Evolutionary conservation across 1,140 invertebrate genomes (phyloP), one percentile per base, ranked within the genome.

Genomic region (Octopus sinensis): DNA sequence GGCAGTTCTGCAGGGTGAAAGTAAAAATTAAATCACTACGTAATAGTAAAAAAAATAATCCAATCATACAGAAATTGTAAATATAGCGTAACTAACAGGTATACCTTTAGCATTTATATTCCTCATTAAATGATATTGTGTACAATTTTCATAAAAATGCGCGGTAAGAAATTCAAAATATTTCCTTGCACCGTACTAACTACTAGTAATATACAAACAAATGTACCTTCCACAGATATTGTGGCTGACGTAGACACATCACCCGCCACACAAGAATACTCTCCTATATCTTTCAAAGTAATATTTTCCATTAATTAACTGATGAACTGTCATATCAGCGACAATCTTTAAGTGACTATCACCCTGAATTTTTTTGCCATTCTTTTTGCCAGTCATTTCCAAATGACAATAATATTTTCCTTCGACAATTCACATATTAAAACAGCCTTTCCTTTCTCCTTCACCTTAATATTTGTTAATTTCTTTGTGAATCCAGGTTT

Each of bases 271-370:
- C 88, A 87, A 12, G 86, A 87, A 79, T 90, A 90, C 73, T 83
- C 83, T 17, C 84, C 90, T 53, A 78, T 80, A 83, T 90, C 89
- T 51, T 89, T 84, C 10, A 88, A 52, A 5, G 83, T 86, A 12
- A 87, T 84, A 73, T 89, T 86, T 13, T 85, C 81, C 30, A 91
- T 86, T 86, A 77, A 86, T 83, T 23, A 91, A 84, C 80, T 87
- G 87, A 54, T 90, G 89, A 9, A 83, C 82, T 73, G 84, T 87
- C 5, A 83, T 83, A 79, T 91, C 89, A 17, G 85, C 83, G 54
- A 80, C 77, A n/a, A 89, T 84, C n/a, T 96, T 95, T 75, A 97
- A 92, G 82, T 96, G 95, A 87, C 97, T 96, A 78, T 84, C 85
- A 51, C 84, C 5, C 53, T 81, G 80, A 7, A 90, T 73, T 79